These are phyloP conservation scores for Ephydatia muelleri DNA, from an alignment of 37 sponge, comb jelly and placozoan genomes.

Conservation along the genomic window DNA sequence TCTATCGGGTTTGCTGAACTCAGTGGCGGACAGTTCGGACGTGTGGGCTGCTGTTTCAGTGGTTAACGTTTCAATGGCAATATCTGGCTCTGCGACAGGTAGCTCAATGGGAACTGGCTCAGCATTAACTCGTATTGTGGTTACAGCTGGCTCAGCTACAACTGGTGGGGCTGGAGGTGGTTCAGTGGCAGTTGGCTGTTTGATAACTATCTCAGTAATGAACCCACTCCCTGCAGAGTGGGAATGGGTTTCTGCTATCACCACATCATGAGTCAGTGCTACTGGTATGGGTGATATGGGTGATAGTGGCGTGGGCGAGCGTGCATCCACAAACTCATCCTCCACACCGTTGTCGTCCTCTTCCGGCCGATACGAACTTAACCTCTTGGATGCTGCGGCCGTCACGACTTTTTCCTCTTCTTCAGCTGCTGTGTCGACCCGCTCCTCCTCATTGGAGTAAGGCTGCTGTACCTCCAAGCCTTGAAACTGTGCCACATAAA, in stretches of 20 bases:
- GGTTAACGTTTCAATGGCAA: not conserved
- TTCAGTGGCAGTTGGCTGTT: no score
- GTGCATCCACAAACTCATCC: not conserved
- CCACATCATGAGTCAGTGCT: not conserved
- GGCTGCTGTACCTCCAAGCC: not conserved
- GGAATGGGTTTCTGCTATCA: not conserved
- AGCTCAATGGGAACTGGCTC: not conserved
- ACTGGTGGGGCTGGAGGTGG: no score
- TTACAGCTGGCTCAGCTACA: no score
- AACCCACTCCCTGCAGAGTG: not conserved
- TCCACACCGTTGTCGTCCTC: not conserved
- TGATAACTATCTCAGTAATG: no score
- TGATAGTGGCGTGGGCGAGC: not conserved
- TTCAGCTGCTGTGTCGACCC: not conserved
- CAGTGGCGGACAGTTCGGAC: not conserved
- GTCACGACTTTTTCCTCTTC: not conserved
- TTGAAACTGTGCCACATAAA: slow-evolving; percentile 55
- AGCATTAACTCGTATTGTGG: not conserved
- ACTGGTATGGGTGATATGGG: not conserved
- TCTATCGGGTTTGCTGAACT: not conserved
- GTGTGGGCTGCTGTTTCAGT: not conserved
- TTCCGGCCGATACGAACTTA: not conserved
- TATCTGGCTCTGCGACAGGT: not conserved
- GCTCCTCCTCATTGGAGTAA: not conserved
- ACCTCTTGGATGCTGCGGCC: not conserved